phyloP scores from a whole-genome alignment of 2,797 vertebrate species.

The Xerus rutilus region DNA sequence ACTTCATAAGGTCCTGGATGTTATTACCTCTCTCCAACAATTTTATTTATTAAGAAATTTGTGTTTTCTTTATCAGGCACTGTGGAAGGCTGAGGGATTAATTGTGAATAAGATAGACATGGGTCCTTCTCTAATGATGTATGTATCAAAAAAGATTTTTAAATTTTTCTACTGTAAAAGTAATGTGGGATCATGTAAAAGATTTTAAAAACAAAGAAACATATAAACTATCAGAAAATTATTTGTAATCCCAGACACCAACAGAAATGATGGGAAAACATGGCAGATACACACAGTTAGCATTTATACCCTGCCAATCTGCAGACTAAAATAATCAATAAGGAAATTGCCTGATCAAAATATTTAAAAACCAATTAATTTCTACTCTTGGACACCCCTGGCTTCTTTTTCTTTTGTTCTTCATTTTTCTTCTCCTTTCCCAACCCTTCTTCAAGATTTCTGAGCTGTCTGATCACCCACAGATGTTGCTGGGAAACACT shows the following conservation, averaged over 20 bases:
- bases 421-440: background rate
- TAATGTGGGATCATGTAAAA: background rate
- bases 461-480: background rate
- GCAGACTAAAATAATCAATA: background rate
- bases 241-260: background rate
- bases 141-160: background rate
- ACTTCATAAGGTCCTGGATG: constrained; percentile 7
- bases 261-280: background rate
- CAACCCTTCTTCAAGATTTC: background rate
- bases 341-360: background rate
- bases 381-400: background rate
- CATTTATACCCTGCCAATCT: background rate
- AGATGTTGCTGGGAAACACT: background rate
- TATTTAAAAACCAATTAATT: background rate
- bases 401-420: background rate
- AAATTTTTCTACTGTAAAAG: background rate
- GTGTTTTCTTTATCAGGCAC: background rate
- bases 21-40: background rate
- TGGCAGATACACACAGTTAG: background rate
- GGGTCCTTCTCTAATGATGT: background rate
- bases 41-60: background rate
- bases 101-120: background rate
- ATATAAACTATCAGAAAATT: background rate
- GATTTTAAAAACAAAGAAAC: background rate
- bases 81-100: background rate